Percentiles rank a stretch among this genome's conserved stretches.
These are phyloP conservation scores for Poecilia gillii DNA, from an alignment of 2,797 vertebrate species.

Conservation along the genomic window DNA sequence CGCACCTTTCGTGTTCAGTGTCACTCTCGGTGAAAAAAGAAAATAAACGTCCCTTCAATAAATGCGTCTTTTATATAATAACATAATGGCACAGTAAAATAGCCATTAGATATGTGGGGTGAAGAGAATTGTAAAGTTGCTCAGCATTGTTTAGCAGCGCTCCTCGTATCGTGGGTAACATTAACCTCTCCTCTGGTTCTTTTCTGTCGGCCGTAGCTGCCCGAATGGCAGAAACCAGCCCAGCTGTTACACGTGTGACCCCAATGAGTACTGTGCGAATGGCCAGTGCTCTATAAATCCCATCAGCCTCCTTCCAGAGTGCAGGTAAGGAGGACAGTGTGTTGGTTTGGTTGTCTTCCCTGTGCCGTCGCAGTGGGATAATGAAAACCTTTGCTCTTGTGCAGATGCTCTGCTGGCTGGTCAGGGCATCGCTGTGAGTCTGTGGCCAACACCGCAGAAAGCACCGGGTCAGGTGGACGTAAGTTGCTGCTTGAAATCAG, in stretches of 20 bases:
- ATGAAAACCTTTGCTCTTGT: neutral
- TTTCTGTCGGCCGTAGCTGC: constrained; percentile 78
- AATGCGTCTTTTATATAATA: neutral
- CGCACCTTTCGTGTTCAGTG: neutral
- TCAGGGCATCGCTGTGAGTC: constrained; percentile 85
- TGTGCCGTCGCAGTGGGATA: neutral
- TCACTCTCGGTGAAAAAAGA: neutral
- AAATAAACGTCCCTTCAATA: neutral
- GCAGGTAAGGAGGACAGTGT: constrained; percentile 82
- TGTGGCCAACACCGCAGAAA: constrained; percentile 45
- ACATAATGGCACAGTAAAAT: neutral
- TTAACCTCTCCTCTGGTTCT: neutral
- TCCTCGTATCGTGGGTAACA: neutral
- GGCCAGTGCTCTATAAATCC: constrained; percentile 88
- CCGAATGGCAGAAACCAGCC: constrained; percentile 83
- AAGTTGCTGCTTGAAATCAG: constrained; percentile 55
- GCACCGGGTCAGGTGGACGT: constrained; percentile 80
- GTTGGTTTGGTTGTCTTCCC: neutral
- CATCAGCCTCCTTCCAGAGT: constrained; percentile 86
- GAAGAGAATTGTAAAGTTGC: neutral
- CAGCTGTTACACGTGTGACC: constrained; percentile 91
- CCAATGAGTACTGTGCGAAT: constrained; percentile 87
- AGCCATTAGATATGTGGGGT: neutral
- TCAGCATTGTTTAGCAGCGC: too few relatives aligned
- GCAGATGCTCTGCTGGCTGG: constrained; percentile 86